These are phyloP conservation scores for Bombus vancouverensis DNA, from an alignment of 1,140 invertebrate species.

Conservation along the genomic window DNA sequence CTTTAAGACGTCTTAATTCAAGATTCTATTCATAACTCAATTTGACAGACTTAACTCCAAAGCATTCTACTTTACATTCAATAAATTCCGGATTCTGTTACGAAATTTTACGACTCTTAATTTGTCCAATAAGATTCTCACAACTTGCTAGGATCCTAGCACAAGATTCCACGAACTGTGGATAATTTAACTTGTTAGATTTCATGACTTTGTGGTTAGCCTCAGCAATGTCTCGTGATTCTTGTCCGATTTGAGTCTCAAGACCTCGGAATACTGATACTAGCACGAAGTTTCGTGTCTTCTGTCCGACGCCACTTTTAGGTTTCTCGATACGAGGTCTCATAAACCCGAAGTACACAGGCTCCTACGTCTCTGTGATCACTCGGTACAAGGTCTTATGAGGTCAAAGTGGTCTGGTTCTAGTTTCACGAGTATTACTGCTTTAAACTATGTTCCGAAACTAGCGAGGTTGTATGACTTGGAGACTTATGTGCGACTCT, in stretches of 20 bases:
- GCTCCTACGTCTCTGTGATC: background rate
- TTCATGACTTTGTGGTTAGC: background rate
- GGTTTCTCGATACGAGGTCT: too few relatives aligned
- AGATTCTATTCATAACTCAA: too few relatives aligned
- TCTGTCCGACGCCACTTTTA: background rate
- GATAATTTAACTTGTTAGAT: background rate
- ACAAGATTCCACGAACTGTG: background rate
- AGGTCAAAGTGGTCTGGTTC: background rate
- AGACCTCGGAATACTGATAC: too few relatives aligned
- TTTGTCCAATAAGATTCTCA: background rate
- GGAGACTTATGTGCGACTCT: background rate
- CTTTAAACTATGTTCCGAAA: constrained; percentile 1
- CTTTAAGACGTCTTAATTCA: too few relatives aligned
- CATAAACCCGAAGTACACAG: background rate
- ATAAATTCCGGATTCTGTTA: too few relatives aligned
- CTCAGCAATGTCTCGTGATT: background rate
- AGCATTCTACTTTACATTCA: too few relatives aligned
- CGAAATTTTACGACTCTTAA: too few relatives aligned
- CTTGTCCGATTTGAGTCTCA: too few relatives aligned
- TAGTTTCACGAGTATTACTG: background rate
- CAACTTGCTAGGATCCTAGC: background rate
- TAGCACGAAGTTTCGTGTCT: background rate
- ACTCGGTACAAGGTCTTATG: background rate
- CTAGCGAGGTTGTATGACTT: background rate
- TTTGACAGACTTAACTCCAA: too few relatives aligned